Evolutionary conservation across 2,888 invertebrate species (phyloP).

Genomic region (Psylliodes chrysocephalus): DNA sequence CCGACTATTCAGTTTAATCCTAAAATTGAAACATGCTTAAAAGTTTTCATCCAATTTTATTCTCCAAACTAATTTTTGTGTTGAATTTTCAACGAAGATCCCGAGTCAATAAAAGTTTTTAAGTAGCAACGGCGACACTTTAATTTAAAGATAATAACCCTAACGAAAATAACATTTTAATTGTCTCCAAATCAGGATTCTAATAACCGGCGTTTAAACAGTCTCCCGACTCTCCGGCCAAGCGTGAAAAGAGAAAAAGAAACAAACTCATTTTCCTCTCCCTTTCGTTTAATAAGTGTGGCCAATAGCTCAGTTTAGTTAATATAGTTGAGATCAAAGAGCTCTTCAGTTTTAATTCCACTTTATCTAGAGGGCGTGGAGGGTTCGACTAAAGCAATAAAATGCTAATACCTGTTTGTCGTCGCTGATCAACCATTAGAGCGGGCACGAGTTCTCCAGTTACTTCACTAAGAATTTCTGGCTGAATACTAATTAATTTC

Average conservation of each 20-base stretch:
- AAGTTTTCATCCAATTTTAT: no score
- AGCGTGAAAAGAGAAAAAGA: constrained; percentile 55
- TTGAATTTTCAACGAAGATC: no score
- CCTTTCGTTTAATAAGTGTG: constrained; percentile 64
- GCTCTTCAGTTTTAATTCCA: constrained; percentile 69
- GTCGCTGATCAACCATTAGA: constrained; percentile 70
- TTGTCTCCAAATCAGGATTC: constrained; percentile 15
- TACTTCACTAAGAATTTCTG: constrained; percentile 41
- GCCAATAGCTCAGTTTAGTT: constrained; percentile 63
- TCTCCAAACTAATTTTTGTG: no score
- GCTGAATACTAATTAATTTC: constrained; percentile 50
- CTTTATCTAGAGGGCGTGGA: constrained; percentile 68
- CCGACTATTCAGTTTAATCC: no score
- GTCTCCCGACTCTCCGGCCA: constrained; percentile 43
- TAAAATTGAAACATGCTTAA: no score
- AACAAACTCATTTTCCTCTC: constrained; percentile 48
- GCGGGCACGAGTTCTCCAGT: constrained; percentile 53
- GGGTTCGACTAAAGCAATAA: constrained; percentile 70
- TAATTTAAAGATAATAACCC: constrained; percentile 13
- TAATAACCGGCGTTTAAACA: constrained; percentile 27
- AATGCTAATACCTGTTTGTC: constrained; percentile 78
- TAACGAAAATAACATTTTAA: constrained; percentile 27
- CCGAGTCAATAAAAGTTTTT: neutral
- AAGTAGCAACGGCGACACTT: neutral
- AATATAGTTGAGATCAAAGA: constrained; percentile 67